Base-by-base conservation (phyloP, 2,797 vertebrate genomes). In the Myotis pilosus region DNA sequence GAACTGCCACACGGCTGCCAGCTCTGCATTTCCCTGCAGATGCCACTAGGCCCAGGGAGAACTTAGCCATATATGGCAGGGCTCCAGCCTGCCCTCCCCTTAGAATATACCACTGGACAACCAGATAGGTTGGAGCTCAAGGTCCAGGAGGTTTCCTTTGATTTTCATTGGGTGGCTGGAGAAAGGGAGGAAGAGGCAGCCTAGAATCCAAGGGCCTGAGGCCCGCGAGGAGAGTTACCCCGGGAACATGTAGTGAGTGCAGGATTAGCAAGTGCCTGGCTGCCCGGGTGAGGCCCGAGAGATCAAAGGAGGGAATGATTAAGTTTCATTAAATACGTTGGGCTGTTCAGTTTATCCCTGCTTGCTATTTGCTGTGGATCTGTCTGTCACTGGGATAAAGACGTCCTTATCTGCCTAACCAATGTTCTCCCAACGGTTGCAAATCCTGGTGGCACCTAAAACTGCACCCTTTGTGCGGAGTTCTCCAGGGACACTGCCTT, bases 61-160 rank as follows among this genome's bases (percentile, higher is more conserved):
- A 16, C 85, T 64, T 92, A 49, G 51, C 90, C 81, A 62, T 80
- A 71, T 76, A 94, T 87, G 89, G 84, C 75, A 55, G 81, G 51
- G 23, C 47, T 82, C 57, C 41, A 22, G 57, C 51, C n/a, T 4
- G 36, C 12, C 92, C 62, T 90, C 85, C 55, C 28, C 25, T n/a
- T 62, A 57, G 49, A 72, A 49, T 23, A 2, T 68, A 75, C 78
- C 33, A 1, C n/a, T 53, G 60, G 49, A 68, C 78, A 69, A 66
- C n/a, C 53, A 72, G 51, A 53, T 20, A 5, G 55, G 78, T 71
- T 8, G 11, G 79, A 89, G 82, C 89, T 93, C 94, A 62, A 94
- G 33, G 62, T 69, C 64, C 64, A 23, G 51, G 49, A 49, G 68
- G 25, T 55, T 83, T 49, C 87, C 12, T 22, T 74, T 87, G 76